Evolutionary conservation across 2,113 vertebrate species (phyloP), one percentile per base, ranked within the genome.

Genomic region (Lophochroa leadbeateri): DNA sequence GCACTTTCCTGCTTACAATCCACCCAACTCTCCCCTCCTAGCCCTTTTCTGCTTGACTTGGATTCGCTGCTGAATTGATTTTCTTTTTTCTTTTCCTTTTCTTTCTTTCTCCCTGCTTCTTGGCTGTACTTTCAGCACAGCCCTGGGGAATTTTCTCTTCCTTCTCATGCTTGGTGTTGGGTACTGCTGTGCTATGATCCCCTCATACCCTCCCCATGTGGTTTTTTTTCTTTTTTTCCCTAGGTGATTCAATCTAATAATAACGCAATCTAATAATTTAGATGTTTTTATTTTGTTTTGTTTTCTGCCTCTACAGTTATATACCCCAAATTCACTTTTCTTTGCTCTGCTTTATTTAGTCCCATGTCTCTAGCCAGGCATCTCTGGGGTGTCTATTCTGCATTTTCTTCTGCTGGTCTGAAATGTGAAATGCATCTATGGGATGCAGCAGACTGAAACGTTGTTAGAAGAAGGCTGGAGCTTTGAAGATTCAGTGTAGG

Each of bases 191-290:
- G 27, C 16, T 27, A 7, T 27, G 18, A 33, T 27, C 39, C 12
- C 31, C 17, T 68, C 25, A 6, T 70, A 49, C 63, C 47, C 29
- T 1, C 11, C 20, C 4, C 5, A 1, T 31, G 4, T 3, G 3
- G 3, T 4, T 27, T 35, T 29, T 25, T n/a, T 41, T 3, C 31
- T 28, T 33, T 33, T 57, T n/a, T 20, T 4, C 17, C 20, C 7
- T 35, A 27, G 43, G 19, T 27, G 20, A 49, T 25, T 43, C 35
- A 39, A 29, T n/a, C 6, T 29, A 60, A n/a, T n/a, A 50, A 33
- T 9, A 46, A 50, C 2, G 1, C 21, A 12, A 67, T 19, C 9
- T 14, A 47, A 55, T 43, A 43, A 52, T 17, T n/a, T 17, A 11
- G 33, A 17, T 35, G 23, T 7, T 12, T 64, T 82, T 9, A 11